Evolutionary conservation across 2,888 invertebrate genomes (phyloP).

Genomic region (Aspidiotus rigidus): DNA sequence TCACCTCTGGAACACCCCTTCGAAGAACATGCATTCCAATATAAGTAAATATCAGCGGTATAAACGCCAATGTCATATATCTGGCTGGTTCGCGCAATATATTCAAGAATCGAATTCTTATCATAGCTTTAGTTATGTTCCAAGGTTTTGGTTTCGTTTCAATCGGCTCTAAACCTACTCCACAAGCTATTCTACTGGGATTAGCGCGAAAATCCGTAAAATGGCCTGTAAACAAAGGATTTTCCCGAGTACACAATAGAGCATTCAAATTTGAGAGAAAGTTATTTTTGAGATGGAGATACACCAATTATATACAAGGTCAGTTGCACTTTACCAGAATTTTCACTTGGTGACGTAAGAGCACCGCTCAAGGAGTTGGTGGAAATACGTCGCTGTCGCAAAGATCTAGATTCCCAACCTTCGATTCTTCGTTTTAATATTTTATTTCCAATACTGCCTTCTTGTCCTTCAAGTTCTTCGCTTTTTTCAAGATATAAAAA

Average conservation of each 20-base stretch:
- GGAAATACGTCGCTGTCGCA: conserved; percentile 25
- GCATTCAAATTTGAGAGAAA: not conserved
- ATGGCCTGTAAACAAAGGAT: not conserved
- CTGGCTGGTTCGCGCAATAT: conserved; percentile 62
- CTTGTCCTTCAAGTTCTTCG: conserved; percentile 47
- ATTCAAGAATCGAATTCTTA: conserved; percentile 56
- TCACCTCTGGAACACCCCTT: conserved; percentile 4
- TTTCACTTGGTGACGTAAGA: not conserved
- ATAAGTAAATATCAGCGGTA: conserved; percentile 59
- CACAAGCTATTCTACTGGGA: not conserved
- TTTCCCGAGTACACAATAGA: not conserved
- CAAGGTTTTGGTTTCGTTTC: conserved; percentile 3
- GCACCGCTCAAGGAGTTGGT: not conserved
- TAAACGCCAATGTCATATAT: conserved; percentile 61
- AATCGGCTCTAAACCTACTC: conserved; percentile 14
- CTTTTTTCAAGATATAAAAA: conserved; percentile 71
- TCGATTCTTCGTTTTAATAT: conserved; percentile 13
- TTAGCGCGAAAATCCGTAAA: too few species aligned
- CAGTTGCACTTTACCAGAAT: too few species aligned
- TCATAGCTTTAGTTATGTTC: conserved; percentile 46
- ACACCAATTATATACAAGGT: too few species aligned
- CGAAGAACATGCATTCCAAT: conserved; percentile 52
- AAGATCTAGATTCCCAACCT: conserved; percentile 20
- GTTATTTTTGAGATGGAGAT: too few species aligned
- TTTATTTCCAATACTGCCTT: conserved; percentile 23